Conservation (phyloP, 2,113 vertebrate genomes). For the Halichoerus grypus region DNA sequence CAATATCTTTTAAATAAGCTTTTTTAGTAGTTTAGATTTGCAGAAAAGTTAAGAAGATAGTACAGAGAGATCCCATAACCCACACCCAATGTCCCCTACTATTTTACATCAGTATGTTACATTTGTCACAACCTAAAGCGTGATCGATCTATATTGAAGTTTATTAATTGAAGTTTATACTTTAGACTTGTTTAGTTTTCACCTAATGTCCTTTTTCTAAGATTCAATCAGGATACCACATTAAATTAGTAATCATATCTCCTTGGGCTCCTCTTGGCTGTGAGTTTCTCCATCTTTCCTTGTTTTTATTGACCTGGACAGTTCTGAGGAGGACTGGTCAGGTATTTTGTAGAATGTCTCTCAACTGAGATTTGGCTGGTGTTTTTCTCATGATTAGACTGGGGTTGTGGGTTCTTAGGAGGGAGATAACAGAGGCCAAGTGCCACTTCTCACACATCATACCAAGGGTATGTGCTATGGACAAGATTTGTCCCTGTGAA, state of each 20-base stretch:
- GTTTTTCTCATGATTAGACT: neutral
- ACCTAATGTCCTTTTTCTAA: neutral
- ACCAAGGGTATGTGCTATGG: neutral
- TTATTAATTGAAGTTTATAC: neutral
- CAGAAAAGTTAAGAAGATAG: neutral
- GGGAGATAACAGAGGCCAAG: neutral
- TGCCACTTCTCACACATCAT: neutral
- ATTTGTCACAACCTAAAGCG: neutral
- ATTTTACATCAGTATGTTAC: neutral
- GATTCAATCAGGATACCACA: neutral
- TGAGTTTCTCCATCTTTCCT: neutral
- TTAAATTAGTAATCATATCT: neutral
- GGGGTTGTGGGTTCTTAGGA: neutral
- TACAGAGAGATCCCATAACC: neutral
- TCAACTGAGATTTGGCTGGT: neutral
- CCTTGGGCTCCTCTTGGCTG: neutral
- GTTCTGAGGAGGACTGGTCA: neutral
- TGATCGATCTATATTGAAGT: neutral
- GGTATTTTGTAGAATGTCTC: neutral
- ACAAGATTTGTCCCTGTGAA: neutral
- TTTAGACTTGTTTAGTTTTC: neutral
- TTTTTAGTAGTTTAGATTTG: neutral
- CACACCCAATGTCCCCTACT: neutral
- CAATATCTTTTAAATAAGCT: neutral
- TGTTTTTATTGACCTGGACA: neutral